Base-by-base conservation (phyloP, 2,888 invertebrate genomes). In the Amphipoea oculea region DNA sequence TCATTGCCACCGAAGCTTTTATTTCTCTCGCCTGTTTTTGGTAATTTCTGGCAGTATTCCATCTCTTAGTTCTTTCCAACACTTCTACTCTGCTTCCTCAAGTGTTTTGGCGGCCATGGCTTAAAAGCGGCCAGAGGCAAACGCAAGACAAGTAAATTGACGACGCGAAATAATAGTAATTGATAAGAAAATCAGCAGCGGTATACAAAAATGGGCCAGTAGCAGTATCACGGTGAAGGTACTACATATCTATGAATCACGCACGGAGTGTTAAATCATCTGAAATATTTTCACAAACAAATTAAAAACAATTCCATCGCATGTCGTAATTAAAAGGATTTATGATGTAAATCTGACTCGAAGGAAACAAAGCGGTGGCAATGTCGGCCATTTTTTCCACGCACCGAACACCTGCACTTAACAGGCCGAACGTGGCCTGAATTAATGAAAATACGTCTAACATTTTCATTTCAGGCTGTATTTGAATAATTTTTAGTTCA, bases 401-500 rank as follows among this genome's bases (percentile, higher is more conserved):
- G 88, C 87, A 88, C 87, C 85, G 91, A 89, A 90, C 96, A 95
- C 94, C 95, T 95, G 95, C 93, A 92, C 85, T 92, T 92, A 95
- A 95, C 94, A 94, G 94, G 92, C 91, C 71, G 82, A 85, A 94
- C 95, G 94, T 93, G 94, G 88, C 87, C 88, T 84, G 94, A 94
- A 95, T 94, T 86, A 84, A 89, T 86, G 87, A 90, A 90, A 88
- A 84, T 84, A 84, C 85, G 75, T 86, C 79, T 87, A 86, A 88
- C 86, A 81, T 89, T 89, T 89, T 86, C 84, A 89, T 91, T 89
- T 89, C 57, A 77, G 71, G 83, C 60, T 80, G 51, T 79, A 68
- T 76, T 85, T 87, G 57, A 86, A 76, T 86, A 80, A 7, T 81
- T 88, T 86, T 85, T 66, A 73, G 54, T 42, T 65, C 62, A 78